Base-by-base conservation (phyloP, 1,140 invertebrate genomes). In the Cydia amplana region DNA sequence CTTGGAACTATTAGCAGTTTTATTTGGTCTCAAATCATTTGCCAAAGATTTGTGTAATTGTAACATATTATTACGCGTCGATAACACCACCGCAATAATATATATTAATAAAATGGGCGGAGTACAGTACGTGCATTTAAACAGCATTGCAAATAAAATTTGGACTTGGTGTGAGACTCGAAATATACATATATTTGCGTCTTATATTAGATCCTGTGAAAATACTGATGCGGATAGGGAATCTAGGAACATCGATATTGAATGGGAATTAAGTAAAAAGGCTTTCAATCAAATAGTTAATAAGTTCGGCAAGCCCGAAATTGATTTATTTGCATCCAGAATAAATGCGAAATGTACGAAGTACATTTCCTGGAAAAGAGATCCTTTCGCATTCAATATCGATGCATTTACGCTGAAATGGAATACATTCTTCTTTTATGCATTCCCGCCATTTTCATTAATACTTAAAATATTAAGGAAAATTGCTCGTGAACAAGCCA, bases 291-390 rank as follows among this genome's bases (percentile, higher is more conserved):
- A n/a, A n/a, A n/a, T n/a, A n/a, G n/a, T n/a, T n/a, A n/a, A n/a
- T n/a, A n/a, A n/a, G n/a, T n/a, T n/a, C n/a, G n/a, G n/a, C n/a
- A n/a, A n/a, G n/a, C n/a, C n/a, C n/a, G n/a, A n/a, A n/a, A n/a
- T n/a, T n/a, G n/a, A n/a, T n/a, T n/a, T n/a, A n/a, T n/a, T n/a
- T n/a, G n/a, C n/a, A n/a, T n/a, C n/a, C n/a, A n/a, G n/a, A n/a
- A n/a, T n/a, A n/a, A n/a, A n/a, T n/a, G n/a, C n/a, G n/a, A n/a
- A n/a, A n/a, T n/a, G n/a, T n/a, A n/a, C n/a, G n/a, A n/a, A n/a
- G n/a, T n/a, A n/a, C n/a, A n/a, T n/a, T n/a, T n/a, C n/a, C 2
- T 75, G 74, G 74, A 75, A 65, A 25, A 75, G 74, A 20, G 74
- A 75, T 46, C 74, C 74, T n/a, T 75, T 46, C 25, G 74, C 74